Conservation (phyloP, 2,797 vertebrate species). For the Catostomus latipinnis region DNA sequence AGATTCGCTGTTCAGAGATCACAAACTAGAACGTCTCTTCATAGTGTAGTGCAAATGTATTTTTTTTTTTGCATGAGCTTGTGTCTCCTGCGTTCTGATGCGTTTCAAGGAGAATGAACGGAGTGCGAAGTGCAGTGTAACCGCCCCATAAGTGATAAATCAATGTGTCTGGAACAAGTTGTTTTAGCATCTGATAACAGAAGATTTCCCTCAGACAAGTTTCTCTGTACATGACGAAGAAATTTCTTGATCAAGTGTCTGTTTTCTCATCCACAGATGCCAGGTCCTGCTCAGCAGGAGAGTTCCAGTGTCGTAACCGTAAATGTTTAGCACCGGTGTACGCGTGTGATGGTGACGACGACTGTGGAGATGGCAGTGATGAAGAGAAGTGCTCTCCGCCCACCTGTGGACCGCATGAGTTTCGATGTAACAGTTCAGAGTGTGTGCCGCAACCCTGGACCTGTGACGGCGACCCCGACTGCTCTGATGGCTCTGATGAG, state of each 20-base stretch:
- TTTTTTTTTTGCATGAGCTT: too few species aligned
- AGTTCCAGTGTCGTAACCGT: conserved; percentile 90
- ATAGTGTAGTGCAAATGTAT: too few species aligned
- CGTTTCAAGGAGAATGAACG: too few species aligned
- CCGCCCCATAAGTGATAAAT: too few species aligned
- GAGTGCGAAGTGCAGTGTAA: too few species aligned
- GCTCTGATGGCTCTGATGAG: conserved; percentile 91
- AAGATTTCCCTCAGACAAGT: too few species aligned
- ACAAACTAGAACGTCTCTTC: too few species aligned
- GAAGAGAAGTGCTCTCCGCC: conserved; percentile 88
- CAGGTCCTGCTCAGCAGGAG: conserved; percentile 84
- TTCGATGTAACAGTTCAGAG: conserved; percentile 89
- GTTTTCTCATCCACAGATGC: conserved; percentile 67
- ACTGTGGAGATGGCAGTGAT: conserved; percentile 92
- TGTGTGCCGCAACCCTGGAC: conserved; percentile 95
- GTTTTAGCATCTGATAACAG: too few species aligned
- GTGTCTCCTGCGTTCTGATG: too few species aligned
- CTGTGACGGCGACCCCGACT: conserved; percentile 94
- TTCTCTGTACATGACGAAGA: neutral
- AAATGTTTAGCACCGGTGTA: conserved; percentile 88
- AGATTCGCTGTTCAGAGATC: too few species aligned
- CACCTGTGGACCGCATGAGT: conserved; percentile 89
- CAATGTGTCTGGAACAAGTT: too few species aligned
- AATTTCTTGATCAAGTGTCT: neutral
- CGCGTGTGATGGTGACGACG: conserved; percentile 90